Conservation (phyloP, 2,797 vertebrate species). For the Myripristis murdjan region DNA sequence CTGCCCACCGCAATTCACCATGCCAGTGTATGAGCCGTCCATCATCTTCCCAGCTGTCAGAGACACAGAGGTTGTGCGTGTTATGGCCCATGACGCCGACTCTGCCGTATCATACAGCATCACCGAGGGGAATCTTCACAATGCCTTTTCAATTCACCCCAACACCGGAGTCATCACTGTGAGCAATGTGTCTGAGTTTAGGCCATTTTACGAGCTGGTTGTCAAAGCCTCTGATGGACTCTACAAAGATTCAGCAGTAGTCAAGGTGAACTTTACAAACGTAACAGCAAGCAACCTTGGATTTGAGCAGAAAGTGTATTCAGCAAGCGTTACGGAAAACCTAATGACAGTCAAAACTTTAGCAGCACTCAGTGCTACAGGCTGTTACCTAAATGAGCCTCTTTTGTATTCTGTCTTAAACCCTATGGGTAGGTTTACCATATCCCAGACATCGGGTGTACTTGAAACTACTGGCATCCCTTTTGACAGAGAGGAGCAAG, state of each 20-base stretch:
- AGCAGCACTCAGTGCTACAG: conserved; percentile 85
- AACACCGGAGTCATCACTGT: conserved; percentile 88
- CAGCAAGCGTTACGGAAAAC: conserved; percentile 88
- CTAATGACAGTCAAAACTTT: conserved; percentile 83
- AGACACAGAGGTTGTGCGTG: conserved; percentile 87
- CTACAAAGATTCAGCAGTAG: conserved; percentile 87
- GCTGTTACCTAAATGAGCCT: conserved; percentile 92
- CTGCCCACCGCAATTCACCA: conserved; percentile 90
- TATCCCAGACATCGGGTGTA: conserved; percentile 90
- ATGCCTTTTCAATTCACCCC: conserved; percentile 88
- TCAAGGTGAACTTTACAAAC: conserved; percentile 87
- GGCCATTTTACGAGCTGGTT: conserved; percentile 82
- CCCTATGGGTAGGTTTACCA: conserved; percentile 87
- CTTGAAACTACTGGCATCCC: conserved; percentile 90
- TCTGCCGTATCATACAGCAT: conserved; percentile 92
- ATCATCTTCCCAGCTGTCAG: conserved; percentile 86
- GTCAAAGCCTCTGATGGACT: conserved; percentile 92
- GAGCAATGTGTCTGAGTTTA: conserved; percentile 82
- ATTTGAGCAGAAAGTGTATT: conserved; percentile 87
- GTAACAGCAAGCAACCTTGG: conserved; percentile 82
- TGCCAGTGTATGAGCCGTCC: conserved; percentile 84
- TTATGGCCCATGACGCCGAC: conserved; percentile 90
- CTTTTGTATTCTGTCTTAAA: conserved; percentile 90
- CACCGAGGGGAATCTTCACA: conserved; percentile 85
- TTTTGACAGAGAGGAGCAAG: conserved; percentile 92